Conservation (phyloP, 2,797 vertebrate genomes). For the Sandelia bainsii region DNA sequence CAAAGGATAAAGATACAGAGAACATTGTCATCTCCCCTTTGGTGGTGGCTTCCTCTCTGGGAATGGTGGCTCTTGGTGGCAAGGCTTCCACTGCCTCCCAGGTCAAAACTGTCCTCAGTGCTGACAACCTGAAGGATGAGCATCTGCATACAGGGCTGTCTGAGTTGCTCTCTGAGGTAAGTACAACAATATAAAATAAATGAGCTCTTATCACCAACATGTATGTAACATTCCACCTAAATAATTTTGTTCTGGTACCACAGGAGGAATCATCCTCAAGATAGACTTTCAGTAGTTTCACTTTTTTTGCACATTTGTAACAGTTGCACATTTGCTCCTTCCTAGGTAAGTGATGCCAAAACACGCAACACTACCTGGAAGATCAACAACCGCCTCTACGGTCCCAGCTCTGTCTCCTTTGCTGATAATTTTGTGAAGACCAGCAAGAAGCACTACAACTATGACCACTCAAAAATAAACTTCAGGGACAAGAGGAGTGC, state of each 20-base stretch:
- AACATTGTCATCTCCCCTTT: constrained; percentile 96
- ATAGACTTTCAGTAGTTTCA: not conserved
- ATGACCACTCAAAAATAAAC: constrained; percentile 96
- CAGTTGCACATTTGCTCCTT: not conserved
- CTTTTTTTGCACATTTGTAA: not conserved
- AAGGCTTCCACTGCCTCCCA: constrained; percentile 91
- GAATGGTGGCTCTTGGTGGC: constrained; percentile 91
- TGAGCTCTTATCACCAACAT: not conserved
- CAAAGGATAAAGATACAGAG: constrained; percentile 91
- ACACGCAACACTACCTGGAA: constrained; percentile 96
- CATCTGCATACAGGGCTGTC: constrained; percentile 91
- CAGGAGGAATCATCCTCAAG: not conserved
- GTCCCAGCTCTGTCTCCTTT: constrained; percentile 93
- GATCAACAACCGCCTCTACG: constrained; percentile 92
- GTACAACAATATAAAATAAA: not conserved
- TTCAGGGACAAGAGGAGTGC: constrained; percentile 95
- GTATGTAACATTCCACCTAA: not conserved
- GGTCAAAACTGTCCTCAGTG: constrained; percentile 92
- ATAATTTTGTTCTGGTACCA: not conserved
- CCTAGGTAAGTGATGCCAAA: constrained; percentile 87
- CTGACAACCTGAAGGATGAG: constrained; percentile 90
- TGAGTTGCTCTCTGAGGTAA: constrained; percentile 89
- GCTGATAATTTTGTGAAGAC: constrained; percentile 92
- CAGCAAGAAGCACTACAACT: constrained; percentile 98
- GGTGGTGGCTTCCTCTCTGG: constrained; percentile 95